Percentiles rank a stretch among this genome's conserved stretches.
phyloP scores from a whole-genome alignment of 2,888 invertebrate genomes.

The Artemia sinica region DNA sequence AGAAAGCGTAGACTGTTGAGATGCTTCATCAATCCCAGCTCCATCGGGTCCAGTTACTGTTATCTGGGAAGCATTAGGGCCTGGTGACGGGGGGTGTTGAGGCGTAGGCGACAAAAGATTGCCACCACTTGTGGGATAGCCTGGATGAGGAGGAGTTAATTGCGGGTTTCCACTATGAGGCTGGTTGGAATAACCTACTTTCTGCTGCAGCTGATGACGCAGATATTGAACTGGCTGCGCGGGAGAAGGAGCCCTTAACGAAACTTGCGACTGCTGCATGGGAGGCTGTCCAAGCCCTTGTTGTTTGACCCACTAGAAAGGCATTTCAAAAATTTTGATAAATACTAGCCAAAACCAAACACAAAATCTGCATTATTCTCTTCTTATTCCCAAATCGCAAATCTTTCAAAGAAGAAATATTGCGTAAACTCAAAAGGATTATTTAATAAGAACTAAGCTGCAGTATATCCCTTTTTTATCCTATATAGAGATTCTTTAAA shows the following conservation, averaged over 20 bases:
- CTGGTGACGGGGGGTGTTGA: not conserved
- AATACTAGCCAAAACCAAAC: too few species aligned
- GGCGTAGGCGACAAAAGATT: slow-evolving; percentile 9
- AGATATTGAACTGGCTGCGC: slow-evolving; percentile 40
- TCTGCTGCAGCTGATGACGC: slow-evolving; percentile 41
- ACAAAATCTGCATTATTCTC: too few species aligned
- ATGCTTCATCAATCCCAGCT: slow-evolving; percentile 69
- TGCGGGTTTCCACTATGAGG: slow-evolving; percentile 24
- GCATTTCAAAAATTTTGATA: too few species aligned
- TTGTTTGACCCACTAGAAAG: not conserved
- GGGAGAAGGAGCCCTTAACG: slow-evolving; percentile 36
- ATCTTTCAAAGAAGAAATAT: too few species aligned
- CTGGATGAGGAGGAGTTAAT: slow-evolving; percentile 20
- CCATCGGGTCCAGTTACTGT: slow-evolving; percentile 82
- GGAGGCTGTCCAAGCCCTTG: slow-evolving; percentile 12
- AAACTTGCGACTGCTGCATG: slow-evolving; percentile 14
- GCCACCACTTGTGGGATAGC: slow-evolving; percentile 8
- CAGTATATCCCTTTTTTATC: too few species aligned
- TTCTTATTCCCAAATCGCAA: too few species aligned
- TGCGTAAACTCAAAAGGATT: too few species aligned
- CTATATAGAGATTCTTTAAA: too few species aligned
- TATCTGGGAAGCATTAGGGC: slow-evolving; percentile 31
- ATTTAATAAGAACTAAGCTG: too few species aligned
- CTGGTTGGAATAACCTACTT: slow-evolving; percentile 25
- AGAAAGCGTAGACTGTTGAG: slow-evolving; percentile 77